phyloP scores from a whole-genome alignment of 2,797 vertebrate species.

The Sebastes vulpes region DNA sequence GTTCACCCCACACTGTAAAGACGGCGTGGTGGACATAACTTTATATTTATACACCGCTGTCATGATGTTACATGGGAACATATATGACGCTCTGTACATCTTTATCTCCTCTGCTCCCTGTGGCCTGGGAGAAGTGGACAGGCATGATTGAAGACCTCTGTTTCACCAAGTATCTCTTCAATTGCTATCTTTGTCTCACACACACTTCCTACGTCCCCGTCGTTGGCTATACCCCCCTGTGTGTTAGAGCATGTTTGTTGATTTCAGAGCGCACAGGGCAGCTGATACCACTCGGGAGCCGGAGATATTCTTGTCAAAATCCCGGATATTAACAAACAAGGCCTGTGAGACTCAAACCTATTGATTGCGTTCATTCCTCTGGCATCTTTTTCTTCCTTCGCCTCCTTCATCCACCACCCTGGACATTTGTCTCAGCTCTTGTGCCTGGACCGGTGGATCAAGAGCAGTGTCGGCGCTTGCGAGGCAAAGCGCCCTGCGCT shows the following conservation, averaged over 20 bases:
- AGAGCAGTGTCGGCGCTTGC: conserved; percentile 1
- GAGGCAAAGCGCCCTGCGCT: conserved; percentile 8
- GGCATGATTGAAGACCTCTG: conserved; percentile 39
- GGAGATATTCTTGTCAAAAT: conserved; percentile 37
- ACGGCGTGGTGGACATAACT: conserved; percentile 41
- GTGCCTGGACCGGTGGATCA: conserved; percentile 35
- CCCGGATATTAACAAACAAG: conserved; percentile 59
- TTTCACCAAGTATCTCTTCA: conserved; percentile 39
- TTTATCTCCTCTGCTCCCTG: conserved; percentile 19
- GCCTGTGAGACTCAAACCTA: conserved; percentile 25
- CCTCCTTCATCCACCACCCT: conserved; percentile 19
- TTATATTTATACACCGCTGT: conserved; percentile 59
- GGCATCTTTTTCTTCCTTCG: background rate
- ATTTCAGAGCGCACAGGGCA: conserved; percentile 20
- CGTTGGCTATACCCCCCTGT: background rate
- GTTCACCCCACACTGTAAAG: conserved; percentile 39
- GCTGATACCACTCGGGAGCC: conserved; percentile 12
- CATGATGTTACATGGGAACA: conserved; percentile 37
- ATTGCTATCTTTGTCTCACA: conserved; percentile 15
- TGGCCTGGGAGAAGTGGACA: conserved; percentile 19
- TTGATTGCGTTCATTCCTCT: conserved; percentile 52
- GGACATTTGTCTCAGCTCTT: conserved; percentile 22
- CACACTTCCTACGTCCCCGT: background rate
- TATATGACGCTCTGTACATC: conserved; percentile 16
- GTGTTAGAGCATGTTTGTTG: conserved; percentile 19